A percentile compares a stretch with the other conserved stretches of the same genome.
These are phyloP conservation scores for Cuculus canorus DNA, from an alignment of 2,797 vertebrate species.

Conservation along the genomic window DNA sequence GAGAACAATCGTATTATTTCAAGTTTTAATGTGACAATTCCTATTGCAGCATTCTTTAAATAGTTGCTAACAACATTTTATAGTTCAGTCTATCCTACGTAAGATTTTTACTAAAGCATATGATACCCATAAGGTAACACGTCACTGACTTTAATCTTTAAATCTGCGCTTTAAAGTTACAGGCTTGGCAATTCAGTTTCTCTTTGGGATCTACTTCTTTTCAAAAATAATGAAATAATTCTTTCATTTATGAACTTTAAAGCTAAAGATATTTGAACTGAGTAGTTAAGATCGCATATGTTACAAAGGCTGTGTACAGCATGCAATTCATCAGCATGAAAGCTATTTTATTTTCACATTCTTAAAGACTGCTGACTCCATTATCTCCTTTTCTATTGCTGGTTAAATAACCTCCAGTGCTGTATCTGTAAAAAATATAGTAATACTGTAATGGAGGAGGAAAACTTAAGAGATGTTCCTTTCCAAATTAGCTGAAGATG, in stretches of 20 bases:
- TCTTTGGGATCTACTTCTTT: not conserved
- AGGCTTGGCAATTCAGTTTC: not conserved
- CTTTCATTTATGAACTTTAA: not conserved
- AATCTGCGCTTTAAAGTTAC: not conserved
- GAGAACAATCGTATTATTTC: not conserved
- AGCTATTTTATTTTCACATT: not conserved
- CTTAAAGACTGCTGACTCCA: not conserved
- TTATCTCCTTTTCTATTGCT: not conserved
- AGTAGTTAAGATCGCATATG: not conserved
- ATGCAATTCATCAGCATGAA: not conserved
- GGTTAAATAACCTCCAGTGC: not conserved
- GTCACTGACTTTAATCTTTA: not conserved
- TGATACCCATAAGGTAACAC: not conserved
- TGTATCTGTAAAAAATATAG: not conserved
- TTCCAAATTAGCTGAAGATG: slow-evolving; percentile 67
- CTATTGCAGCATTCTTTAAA: not conserved
- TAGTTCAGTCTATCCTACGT: not conserved
- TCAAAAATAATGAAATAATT: not conserved
- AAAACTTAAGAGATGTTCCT: slow-evolving; percentile 3
- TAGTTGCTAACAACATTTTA: not conserved
- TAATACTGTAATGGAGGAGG: not conserved
- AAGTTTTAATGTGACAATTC: not conserved
- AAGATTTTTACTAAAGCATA: not conserved
- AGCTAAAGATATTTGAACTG: not conserved
- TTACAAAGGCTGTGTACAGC: not conserved